Evolutionary conservation across 92 coral and sea anemone species (phyloP).

Genomic region (Ricordea florida): DNA sequence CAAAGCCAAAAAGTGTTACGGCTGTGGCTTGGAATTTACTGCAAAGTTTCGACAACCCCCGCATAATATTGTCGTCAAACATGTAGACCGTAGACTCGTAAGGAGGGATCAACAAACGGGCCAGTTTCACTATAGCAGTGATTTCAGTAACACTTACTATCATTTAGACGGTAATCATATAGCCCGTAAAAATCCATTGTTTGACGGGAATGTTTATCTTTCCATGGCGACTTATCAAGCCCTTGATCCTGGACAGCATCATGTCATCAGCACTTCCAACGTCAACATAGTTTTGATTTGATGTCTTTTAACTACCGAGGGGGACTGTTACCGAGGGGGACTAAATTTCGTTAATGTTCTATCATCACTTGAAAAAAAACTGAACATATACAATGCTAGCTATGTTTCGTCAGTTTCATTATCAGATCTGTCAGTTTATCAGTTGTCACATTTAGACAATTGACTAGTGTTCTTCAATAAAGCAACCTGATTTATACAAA

Average conservation of each 20-base stretch:
- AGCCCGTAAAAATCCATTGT: conserved; percentile 37
- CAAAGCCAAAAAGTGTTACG: conserved; percentile 48
- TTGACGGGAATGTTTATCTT: conserved; percentile 22
- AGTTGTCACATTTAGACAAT: no score
- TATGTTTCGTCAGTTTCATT: no score
- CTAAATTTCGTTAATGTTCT: no score
- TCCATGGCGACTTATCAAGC: neutral
- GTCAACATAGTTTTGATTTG: neutral
- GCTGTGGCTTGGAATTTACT: conserved; percentile 51
- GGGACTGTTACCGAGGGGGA: no score
- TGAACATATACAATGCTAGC: no score
- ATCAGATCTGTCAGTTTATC: no score
- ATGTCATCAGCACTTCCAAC: neutral
- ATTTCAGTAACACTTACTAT: conserved; percentile 32
- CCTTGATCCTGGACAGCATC: neutral
- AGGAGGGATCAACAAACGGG: neutral
- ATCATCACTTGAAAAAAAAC: no score
- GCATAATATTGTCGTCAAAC: conserved; percentile 4
- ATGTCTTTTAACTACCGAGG: no score
- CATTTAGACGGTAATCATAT: conserved; percentile 4
- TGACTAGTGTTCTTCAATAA: no score
- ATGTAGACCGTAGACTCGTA: conserved; percentile 22
- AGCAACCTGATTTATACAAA: no score
- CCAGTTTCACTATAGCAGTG: conserved; percentile 11
- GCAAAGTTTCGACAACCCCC: conserved; percentile 20